Evolutionary conservation across 2,888 invertebrate genomes (phyloP).

Genomic region (Tinea semifulvella): DNA sequence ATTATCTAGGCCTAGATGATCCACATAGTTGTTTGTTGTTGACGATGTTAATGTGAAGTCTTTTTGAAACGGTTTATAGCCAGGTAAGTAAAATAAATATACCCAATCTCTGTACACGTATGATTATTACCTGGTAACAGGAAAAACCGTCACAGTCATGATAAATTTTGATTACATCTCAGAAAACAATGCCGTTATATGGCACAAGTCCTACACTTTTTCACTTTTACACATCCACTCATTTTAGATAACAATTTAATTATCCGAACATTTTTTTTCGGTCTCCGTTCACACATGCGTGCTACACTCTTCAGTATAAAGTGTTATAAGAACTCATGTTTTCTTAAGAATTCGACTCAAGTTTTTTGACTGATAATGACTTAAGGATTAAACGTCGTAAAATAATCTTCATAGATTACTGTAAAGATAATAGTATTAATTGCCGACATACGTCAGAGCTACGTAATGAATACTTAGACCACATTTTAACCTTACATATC

Average conservation of each 20-base stretch:
- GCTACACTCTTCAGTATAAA: background rate
- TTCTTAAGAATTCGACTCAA: too few relatives aligned
- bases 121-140: background rate
- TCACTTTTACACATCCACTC: background rate
- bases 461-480: too few relatives aligned
- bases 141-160: conserved; percentile 8
- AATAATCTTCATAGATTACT: conserved; percentile 8
- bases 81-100: too few relatives aligned
- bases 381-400: conserved; percentile 1
- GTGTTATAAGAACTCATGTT: background rate
- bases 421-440: conserved; percentile 11
- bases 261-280: background rate
- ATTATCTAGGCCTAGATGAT: too few relatives aligned
- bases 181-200: background rate
- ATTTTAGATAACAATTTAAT: background rate
- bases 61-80: too few relatives aligned
- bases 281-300: background rate
- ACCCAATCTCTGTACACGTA: too few relatives aligned
- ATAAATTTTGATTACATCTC: background rate
- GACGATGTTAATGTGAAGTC: too few relatives aligned
- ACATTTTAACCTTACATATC: too few relatives aligned
- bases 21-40: too few relatives aligned
- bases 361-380: conserved; percentile 1
- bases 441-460: conserved; percentile 8
- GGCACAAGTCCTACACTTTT: background rate